Percentiles rank a stretch among this genome's conserved stretches.
phyloP scores from a whole-genome alignment of 2,113 vertebrate genomes.

The Lycocorax pyrrhopterus region DNA sequence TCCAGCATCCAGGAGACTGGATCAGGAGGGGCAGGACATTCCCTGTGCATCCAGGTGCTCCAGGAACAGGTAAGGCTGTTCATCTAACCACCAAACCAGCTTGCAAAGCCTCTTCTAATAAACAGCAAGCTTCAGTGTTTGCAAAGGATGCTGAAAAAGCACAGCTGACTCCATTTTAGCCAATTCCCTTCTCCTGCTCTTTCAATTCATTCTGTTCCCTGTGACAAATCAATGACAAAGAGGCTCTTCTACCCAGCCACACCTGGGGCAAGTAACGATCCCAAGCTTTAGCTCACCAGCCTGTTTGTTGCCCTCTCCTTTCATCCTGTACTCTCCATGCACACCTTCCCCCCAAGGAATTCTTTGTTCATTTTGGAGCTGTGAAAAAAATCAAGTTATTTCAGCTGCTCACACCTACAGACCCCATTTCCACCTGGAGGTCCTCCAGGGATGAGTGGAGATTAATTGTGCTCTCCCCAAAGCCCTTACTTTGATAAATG shows the following conservation, averaged over 20 bases:
- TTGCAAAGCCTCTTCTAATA: neutral
- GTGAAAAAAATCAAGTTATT: neutral
- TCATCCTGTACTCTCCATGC: neutral
- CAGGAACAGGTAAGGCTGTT: neutral
- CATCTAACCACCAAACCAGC: neutral
- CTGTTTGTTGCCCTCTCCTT: neutral
- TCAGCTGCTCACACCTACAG: constrained; percentile 21
- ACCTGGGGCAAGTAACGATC: neutral
- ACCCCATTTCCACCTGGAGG: neutral
- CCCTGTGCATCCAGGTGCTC: neutral
- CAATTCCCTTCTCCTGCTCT: neutral
- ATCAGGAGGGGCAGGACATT: neutral
- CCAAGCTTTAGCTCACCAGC: neutral
- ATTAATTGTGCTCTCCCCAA: constrained; percentile 18
- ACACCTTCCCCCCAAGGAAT: neutral
- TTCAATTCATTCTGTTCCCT: neutral
- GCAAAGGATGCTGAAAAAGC: neutral
- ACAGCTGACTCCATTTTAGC: neutral
- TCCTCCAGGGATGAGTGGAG: constrained; percentile 6
- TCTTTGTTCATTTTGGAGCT: neutral
- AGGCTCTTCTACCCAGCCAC: neutral
- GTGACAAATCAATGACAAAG: neutral
- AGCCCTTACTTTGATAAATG: constrained; percentile 8
- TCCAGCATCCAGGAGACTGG: neutral
- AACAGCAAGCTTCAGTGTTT: neutral